Conservation (phyloP, 2,113 vertebrate genomes). For the Gnathonemus longibarbis region DNA sequence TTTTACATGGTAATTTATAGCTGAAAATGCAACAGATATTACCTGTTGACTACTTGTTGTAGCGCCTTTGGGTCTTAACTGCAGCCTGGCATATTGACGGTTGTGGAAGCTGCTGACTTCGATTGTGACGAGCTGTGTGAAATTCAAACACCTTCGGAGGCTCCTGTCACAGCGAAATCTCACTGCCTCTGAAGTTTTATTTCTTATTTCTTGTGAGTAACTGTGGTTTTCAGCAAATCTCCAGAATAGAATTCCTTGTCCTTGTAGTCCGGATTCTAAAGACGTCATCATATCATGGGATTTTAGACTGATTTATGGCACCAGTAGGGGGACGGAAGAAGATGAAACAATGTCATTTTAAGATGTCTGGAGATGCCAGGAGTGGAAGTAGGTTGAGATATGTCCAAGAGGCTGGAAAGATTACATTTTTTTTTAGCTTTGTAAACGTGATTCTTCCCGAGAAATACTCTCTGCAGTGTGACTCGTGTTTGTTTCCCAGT, state of each 20-base stretch:
- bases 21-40: constrained; percentile 43
- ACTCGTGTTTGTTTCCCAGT: neutral
- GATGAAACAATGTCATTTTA: neutral
- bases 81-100: neutral
- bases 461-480: neutral
- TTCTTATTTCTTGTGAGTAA: neutral
- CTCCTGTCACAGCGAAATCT: neutral
- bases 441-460: neutral
- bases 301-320: neutral
- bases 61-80: neutral
- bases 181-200: neutral
- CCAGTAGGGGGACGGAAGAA: neutral
- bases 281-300: neutral
- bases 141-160: neutral
- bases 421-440: neutral
- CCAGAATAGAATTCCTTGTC: neutral
- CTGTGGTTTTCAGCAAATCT: neutral
- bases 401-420: neutral
- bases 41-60: constrained; percentile 47
- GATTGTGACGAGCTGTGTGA: neutral
- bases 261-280: neutral
- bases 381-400: neutral
- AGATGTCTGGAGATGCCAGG: neutral
- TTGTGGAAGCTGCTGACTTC: neutral
- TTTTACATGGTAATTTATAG: constrained; percentile 41